phyloP scores from a whole-genome alignment of 2,797 vertebrate genomes.

The Lithobates sylvaticus region DNA sequence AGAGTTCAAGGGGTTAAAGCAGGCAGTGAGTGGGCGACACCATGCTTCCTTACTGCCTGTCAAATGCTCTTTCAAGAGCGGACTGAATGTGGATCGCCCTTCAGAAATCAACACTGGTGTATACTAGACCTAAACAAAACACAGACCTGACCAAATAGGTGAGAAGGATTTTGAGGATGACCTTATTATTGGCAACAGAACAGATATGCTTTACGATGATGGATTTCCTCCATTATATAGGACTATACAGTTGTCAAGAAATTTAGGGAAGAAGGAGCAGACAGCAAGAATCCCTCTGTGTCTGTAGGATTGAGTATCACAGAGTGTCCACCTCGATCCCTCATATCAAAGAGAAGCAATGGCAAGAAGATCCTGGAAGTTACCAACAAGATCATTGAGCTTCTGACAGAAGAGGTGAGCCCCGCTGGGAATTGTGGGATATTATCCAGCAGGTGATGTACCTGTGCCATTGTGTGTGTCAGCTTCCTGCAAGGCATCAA shows the following conservation, averaged over 20 bases:
- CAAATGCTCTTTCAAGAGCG: too few relatives aligned
- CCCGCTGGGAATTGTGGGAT: not conserved
- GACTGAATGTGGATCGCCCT: too few relatives aligned
- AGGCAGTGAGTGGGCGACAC: too few relatives aligned
- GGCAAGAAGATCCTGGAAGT: not conserved
- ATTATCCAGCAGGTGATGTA: not conserved
- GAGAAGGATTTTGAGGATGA: not conserved
- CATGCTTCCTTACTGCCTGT: too few relatives aligned
- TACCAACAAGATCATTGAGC: slow-evolving; percentile 1
- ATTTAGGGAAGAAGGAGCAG: not conserved
- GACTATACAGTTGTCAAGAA: not conserved
- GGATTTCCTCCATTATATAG: not conserved
- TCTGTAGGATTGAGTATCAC: not conserved
- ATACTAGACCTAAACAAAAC: too few relatives aligned
- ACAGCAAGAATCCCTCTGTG: not conserved
- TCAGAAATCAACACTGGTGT: too few relatives aligned
- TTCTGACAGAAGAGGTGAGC: not conserved
- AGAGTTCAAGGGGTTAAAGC: too few relatives aligned
- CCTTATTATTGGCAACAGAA: not conserved
- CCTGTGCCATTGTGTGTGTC: too few relatives aligned
- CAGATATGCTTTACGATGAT: not conserved
- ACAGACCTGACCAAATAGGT: not conserved
- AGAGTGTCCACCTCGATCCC: not conserved
- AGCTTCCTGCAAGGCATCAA: not conserved
- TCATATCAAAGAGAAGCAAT: not conserved